A percentile compares a stretch with the other conserved stretches of the same genome.
phyloP scores from a whole-genome alignment of 2,888 invertebrate species.

The Napeogenes sylphis region DNA sequence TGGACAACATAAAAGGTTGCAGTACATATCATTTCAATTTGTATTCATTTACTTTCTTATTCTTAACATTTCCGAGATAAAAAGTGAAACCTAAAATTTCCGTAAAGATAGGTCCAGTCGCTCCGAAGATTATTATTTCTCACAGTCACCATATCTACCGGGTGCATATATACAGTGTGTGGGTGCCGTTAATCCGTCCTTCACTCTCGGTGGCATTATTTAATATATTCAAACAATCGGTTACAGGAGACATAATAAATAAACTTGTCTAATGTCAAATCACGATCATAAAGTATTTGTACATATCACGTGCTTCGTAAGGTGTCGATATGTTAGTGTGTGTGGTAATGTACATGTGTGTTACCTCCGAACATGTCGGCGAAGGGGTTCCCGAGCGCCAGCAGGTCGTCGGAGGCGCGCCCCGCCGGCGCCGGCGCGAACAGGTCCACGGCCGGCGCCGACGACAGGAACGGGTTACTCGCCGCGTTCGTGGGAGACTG shows the following conservation, averaged over 20 bases:
- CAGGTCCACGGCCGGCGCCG: conserved; percentile 84
- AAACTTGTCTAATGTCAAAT: too few species aligned
- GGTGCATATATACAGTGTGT: conserved; percentile 37
- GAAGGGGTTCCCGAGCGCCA: conserved; percentile 94
- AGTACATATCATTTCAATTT: too few species aligned
- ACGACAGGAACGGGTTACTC: conserved; percentile 92
- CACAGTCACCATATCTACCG: not conserved
- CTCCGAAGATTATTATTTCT: too few species aligned
- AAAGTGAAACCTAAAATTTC: too few species aligned
- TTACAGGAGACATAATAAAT: too few species aligned
- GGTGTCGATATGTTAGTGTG: not conserved
- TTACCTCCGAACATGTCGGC: conserved; percentile 87
- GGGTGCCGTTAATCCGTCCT: conserved; percentile 8
- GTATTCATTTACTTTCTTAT: too few species aligned
- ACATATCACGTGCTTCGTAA: not conserved
- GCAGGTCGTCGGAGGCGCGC: conserved; percentile 89
- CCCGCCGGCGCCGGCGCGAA: conserved; percentile 78
- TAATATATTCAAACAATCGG: too few species aligned
- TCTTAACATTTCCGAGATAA: too few species aligned
- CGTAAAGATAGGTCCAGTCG: too few species aligned
- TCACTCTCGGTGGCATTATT: too few species aligned
- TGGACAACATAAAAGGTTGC: too few species aligned
- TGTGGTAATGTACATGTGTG: not conserved
- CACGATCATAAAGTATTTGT: too few species aligned
- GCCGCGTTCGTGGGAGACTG: conserved; percentile 85